A percentile compares a stretch with the other conserved stretches of the same genome.
Evolutionary conservation across 2,888 invertebrate species (phyloP).

Genomic region (Apamea monoglypha): DNA sequence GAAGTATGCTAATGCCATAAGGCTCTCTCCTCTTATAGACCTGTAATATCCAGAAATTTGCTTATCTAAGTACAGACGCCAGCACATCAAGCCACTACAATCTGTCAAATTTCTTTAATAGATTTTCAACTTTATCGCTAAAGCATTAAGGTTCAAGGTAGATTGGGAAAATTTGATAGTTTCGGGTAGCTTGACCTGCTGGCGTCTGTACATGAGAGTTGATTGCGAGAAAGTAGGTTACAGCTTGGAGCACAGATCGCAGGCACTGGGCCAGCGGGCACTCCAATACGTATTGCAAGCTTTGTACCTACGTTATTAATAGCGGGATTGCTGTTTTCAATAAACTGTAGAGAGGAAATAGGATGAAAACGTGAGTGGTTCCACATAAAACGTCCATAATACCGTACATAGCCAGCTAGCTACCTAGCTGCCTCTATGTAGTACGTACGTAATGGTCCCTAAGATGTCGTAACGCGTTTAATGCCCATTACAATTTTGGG

Average conservation of each 20-base stretch:
- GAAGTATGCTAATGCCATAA: neutral
- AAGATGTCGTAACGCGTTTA: conserved; percentile 24
- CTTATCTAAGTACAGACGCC: conserved; percentile 7
- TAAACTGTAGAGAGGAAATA: conserved; percentile 9
- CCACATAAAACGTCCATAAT: neutral
- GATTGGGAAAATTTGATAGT: too few relatives aligned
- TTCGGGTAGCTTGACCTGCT: neutral
- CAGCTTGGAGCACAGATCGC: conserved; percentile 1
- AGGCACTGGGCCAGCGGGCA: conserved; percentile 49
- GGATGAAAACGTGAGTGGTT: conserved; percentile 13
- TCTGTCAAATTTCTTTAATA: too few relatives aligned
- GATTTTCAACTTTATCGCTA: too few relatives aligned
- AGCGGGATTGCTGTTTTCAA: conserved; percentile 23
- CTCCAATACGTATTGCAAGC: conserved; percentile 35
- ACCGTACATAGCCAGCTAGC: neutral
- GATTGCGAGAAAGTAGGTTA: conserved; percentile 48
- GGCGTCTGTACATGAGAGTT: conserved; percentile 17
- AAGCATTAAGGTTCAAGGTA: too few relatives aligned
- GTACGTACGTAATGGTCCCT: neutral
- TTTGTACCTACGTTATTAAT: conserved; percentile 7
- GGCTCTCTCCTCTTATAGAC: neutral
- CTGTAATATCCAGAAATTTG: conserved; percentile 19
- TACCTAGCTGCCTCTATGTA: neutral
- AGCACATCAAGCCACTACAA: too few relatives aligned
- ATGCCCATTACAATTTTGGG: conserved; percentile 24